Evolutionary conservation across 2,113 vertebrate genomes (phyloP).

Genomic region (Ceyx margarethae): DNA sequence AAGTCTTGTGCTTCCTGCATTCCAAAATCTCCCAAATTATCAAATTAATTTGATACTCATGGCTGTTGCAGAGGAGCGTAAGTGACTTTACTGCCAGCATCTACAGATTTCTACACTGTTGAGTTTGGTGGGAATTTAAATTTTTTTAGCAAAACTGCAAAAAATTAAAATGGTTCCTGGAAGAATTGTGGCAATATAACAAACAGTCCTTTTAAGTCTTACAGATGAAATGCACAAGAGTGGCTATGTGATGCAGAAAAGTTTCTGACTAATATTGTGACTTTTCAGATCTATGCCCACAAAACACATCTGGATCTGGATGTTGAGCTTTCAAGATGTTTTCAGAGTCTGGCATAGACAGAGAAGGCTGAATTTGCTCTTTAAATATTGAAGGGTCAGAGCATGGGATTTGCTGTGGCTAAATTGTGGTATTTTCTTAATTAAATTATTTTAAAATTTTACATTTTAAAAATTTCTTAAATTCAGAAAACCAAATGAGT

Average conservation of each 20-base stretch:
- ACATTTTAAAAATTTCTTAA: neutral
- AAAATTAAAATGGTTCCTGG: neutral
- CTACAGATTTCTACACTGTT: accelerated
- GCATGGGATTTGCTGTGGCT: neutral
- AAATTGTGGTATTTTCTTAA: neutral
- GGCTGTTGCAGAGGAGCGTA: neutral
- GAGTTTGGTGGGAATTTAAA: neutral
- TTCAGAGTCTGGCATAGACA: neutral
- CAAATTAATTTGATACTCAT: neutral
- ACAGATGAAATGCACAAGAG: neutral
- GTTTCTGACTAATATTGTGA: neutral
- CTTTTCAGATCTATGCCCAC: neutral
- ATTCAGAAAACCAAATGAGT: neutral
- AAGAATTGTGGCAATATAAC: neutral
- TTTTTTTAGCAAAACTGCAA: neutral
- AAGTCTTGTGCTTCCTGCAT: neutral
- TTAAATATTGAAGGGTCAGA: conserved; percentile 49
- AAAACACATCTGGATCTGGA: neutral
- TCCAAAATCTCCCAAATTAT: neutral
- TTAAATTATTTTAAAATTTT: neutral
- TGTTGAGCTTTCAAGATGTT: neutral
- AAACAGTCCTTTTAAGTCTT: neutral
- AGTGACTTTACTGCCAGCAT: accelerated
- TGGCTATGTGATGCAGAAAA: neutral
- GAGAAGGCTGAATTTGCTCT: neutral